A percentile compares a stretch with the other conserved stretches of the same genome.
phyloP scores from a whole-genome alignment of 2,797 vertebrate genomes.

The Hippopotamyrus pictus region DNA sequence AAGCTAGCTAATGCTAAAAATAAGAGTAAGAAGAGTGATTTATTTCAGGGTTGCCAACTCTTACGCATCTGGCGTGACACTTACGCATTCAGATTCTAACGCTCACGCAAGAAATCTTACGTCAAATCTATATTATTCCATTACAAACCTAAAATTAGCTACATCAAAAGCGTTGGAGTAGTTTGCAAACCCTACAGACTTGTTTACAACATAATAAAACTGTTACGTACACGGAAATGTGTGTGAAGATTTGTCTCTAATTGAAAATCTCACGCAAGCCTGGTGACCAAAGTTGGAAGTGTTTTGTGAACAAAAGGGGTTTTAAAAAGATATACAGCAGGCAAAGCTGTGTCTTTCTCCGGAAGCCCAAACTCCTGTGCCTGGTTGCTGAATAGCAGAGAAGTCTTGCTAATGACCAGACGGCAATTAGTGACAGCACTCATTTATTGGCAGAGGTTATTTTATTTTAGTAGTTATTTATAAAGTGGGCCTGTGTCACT shows the following conservation, averaged over 20 bases:
- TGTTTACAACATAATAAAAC: background rate
- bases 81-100: background rate
- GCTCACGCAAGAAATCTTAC: background rate
- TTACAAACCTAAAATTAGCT: background rate
- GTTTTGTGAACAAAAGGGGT: background rate
- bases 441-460: background rate
- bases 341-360: background rate
- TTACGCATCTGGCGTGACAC: background rate
- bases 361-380: background rate
- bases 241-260: background rate
- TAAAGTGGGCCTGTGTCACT: background rate
- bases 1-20: background rate
- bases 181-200: background rate
- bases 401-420: background rate
- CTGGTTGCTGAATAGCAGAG: background rate
- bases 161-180: background rate
- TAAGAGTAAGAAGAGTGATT: background rate
- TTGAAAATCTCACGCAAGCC: background rate
- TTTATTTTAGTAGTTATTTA: background rate
- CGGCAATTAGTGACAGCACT: background rate
- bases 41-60: background rate
- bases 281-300: background rate
- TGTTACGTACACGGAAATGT: background rate
- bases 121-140: background rate
- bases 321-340: background rate